A percentile compares a stretch with the other conserved stretches of the same genome.
Evolutionary conservation across 2,888 invertebrate genomes (phyloP).

Genomic region (Orthosia gracilis): DNA sequence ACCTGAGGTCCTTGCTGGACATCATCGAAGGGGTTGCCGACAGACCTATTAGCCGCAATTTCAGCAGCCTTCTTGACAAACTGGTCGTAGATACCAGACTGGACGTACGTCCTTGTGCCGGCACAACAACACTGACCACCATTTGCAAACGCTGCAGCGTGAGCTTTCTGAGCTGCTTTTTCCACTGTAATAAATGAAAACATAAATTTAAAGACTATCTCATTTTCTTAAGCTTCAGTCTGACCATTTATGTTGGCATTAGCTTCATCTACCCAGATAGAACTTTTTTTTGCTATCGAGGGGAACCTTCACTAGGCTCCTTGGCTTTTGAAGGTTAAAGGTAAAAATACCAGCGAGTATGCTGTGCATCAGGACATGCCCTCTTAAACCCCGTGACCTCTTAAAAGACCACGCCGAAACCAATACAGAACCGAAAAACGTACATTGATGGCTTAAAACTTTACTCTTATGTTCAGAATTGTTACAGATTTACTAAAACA

Average conservation of each 20-base stretch:
- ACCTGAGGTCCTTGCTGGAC: conserved; percentile 97
- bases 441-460: neutral
- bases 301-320: too few species aligned
- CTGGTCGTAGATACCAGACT: conserved; percentile 96
- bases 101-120: conserved; percentile 97
- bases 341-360: too few species aligned
- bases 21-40: conserved; percentile 96
- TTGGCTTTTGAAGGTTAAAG: too few species aligned
- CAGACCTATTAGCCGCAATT: conserved; percentile 93
- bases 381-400: too few species aligned
- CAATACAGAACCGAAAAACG: neutral
- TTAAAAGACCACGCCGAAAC: too few species aligned
- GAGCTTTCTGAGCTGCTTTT: conserved; percentile 85
- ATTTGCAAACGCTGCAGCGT: conserved; percentile 86
- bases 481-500: neutral
- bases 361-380: too few species aligned
- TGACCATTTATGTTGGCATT: neutral
- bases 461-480: neutral
- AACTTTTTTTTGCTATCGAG: too few species aligned
- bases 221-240: neutral
- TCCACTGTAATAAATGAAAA: conserved; percentile 77
- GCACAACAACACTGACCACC: conserved; percentile 91
- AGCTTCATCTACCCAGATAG: neutral
- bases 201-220: neutral
- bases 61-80: conserved; percentile 95